Percentiles rank a stretch among this genome's conserved stretches.
These are phyloP conservation scores for Chelonia mydas DNA, from an alignment of 2,797 vertebrate species.

Conservation along the genomic window DNA sequence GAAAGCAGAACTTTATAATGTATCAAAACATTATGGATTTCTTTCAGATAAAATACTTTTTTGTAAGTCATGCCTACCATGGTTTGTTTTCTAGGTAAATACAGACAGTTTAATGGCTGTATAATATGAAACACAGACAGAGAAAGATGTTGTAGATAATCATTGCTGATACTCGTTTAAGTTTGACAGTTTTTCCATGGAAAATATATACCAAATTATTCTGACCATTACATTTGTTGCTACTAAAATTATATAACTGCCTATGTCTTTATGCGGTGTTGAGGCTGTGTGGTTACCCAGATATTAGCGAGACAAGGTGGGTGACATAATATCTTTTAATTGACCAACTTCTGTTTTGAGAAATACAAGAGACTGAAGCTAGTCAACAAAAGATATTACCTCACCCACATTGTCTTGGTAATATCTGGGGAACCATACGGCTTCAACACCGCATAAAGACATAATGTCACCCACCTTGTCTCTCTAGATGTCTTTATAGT, in stretches of 20 bases:
- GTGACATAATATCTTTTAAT: neutral
- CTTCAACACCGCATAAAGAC: no score
- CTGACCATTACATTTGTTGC: neutral
- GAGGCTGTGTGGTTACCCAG: neutral
- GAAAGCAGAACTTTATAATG: neutral
- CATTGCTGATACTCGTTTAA: neutral
- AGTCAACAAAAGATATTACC: no score
- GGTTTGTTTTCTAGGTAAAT: no score
- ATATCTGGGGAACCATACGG: no score
- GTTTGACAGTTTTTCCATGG: neutral
- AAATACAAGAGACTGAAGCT: no score
- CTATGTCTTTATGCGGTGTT: neutral
- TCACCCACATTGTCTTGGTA: no score
- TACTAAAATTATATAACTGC: neutral
- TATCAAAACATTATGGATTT: neutral
- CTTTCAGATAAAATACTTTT: neutral
- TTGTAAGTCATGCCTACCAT: no score
- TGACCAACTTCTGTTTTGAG: no score
- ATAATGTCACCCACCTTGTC: neutral
- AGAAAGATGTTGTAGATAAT: neutral
- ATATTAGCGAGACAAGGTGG: neutral
- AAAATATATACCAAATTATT: neutral
- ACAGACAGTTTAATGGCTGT: neutral
- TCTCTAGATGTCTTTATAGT: neutral
- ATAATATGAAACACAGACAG: neutral